phyloP scores from a whole-genome alignment of 1,140 invertebrate species.

The Drosophila saltans region DNA sequence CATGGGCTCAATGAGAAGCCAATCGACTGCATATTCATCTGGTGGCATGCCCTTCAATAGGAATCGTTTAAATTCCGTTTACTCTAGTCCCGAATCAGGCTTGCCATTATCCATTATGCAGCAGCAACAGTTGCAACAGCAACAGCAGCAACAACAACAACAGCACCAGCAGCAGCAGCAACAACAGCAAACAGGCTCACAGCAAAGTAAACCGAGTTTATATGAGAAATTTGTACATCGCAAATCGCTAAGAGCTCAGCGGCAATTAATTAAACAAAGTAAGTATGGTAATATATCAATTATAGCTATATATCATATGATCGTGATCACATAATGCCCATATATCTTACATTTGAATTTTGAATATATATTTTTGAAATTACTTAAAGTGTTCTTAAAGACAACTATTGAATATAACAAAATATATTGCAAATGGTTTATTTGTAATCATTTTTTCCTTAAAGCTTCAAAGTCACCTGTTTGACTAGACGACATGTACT shows the following conservation, averaged over 20 bases:
- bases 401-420: too few relatives aligned
- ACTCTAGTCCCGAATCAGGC: constrained; percentile 90
- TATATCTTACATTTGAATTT: too few relatives aligned
- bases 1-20: constrained; percentile 92
- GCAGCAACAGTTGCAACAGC: constrained; percentile 78
- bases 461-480: too few relatives aligned
- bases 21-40: constrained; percentile 92
- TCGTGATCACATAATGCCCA: too few relatives aligned
- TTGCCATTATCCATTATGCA: constrained; percentile 72
- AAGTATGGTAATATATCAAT: constrained; percentile 29
- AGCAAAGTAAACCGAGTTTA: constrained; percentile 88
- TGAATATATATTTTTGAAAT: too few relatives aligned
- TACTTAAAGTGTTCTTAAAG: too few relatives aligned
- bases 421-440: too few relatives aligned
- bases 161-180: constrained; percentile 58
- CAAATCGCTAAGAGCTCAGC: constrained; percentile 89
- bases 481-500: too few relatives aligned
- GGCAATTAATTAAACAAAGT: constrained; percentile 87
- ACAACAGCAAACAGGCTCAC: constrained; percentile 72
- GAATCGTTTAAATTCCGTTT: constrained; percentile 89
- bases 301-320: background rate
- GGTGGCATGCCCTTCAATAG: constrained; percentile 90
- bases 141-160: constrained; percentile 71
- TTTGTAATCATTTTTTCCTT: too few relatives aligned
- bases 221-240: constrained; percentile 91